Percentiles rank a stretch among this genome's conserved stretches.
phyloP scores from a whole-genome alignment of 2,797 vertebrate genomes.

The Phylloscopus collybita region DNA sequence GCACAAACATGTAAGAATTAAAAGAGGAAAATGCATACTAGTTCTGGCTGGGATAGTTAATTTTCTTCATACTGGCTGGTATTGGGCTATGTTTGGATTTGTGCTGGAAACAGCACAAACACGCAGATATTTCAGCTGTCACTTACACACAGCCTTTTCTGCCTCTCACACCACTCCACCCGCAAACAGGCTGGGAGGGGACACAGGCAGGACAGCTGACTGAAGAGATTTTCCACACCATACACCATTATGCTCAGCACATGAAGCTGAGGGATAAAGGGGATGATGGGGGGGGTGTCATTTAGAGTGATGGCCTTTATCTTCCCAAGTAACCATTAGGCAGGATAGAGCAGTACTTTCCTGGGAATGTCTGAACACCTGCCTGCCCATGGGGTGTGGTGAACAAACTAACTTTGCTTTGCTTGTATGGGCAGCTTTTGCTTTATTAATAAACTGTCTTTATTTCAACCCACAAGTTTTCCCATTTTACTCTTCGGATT shows the following conservation, averaged over 20 bases:
- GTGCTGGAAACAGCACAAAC: not conserved
- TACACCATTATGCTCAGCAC: not conserved
- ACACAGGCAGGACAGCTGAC: not conserved
- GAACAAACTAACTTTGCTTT: not conserved
- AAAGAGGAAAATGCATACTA: not conserved
- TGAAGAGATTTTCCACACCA: not conserved
- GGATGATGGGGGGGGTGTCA: not conserved
- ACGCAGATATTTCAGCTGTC: not conserved
- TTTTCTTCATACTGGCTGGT: not conserved
- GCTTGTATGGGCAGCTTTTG: not conserved
- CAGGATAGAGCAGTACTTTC: not conserved
- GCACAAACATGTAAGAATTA: not conserved
- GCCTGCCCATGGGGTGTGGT: not conserved
- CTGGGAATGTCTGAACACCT: not conserved
- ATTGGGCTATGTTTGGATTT: not conserved
- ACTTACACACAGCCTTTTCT: not conserved
- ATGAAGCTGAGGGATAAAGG: not conserved
- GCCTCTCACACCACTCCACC: not conserved
- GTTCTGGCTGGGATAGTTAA: not conserved
- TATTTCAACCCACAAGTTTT: not conserved
- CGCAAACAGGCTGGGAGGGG: not conserved
- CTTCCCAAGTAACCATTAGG: not conserved
- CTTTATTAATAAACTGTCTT: not conserved
- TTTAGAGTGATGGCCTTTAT: not conserved
- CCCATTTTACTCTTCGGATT: not conserved